Percentiles rank a stretch among this genome's conserved stretches.
Conservation (phyloP, 2,113 vertebrate species). For the Gasterosteus nipponicus region DNA sequence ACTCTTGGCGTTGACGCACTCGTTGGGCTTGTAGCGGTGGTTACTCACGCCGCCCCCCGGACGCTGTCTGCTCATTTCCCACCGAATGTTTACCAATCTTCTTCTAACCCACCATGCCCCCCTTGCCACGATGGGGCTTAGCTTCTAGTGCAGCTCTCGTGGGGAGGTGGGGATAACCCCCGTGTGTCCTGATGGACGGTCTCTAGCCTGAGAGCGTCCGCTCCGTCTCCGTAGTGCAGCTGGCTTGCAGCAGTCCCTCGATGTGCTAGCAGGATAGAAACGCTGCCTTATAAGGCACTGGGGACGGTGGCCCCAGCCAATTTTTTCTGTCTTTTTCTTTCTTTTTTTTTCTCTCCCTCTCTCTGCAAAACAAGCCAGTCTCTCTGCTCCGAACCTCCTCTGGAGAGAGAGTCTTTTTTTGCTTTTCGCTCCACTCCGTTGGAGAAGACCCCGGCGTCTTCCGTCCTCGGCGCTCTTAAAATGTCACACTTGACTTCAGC, state of each 20-base stretch:
- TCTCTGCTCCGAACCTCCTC: constrained; percentile 73
- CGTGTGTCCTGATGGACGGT: constrained; percentile 24
- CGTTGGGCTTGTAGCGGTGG: neutral
- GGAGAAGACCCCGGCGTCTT: constrained; percentile 39
- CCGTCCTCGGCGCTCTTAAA: constrained; percentile 17
- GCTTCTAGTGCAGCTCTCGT: constrained; percentile 9
- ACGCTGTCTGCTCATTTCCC: constrained; percentile 3
- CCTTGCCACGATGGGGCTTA: neutral
- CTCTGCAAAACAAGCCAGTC: constrained; percentile 74
- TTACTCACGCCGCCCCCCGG: neutral
- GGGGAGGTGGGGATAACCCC: constrained; percentile 41
- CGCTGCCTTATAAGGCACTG: constrained; percentile 85
- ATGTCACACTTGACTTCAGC: constrained; percentile 39
- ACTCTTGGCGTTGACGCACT: neutral
- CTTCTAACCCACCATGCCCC: neutral
- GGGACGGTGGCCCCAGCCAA: constrained; percentile 78
- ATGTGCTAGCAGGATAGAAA: constrained; percentile 78
- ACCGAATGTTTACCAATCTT: constrained; percentile 16
- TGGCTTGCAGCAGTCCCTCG: constrained; percentile 58
- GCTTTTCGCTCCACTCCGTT: constrained; percentile 58
- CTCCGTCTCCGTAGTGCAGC: constrained; percentile 59
- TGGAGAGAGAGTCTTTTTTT: constrained; percentile 65
- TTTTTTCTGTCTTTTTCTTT: constrained; percentile 54
- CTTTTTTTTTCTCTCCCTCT: neutral
- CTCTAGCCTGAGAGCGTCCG: constrained; percentile 39